Evolutionary conservation across 2,797 vertebrate species (phyloP).

Genomic region (Brachymystax lenok): DNA sequence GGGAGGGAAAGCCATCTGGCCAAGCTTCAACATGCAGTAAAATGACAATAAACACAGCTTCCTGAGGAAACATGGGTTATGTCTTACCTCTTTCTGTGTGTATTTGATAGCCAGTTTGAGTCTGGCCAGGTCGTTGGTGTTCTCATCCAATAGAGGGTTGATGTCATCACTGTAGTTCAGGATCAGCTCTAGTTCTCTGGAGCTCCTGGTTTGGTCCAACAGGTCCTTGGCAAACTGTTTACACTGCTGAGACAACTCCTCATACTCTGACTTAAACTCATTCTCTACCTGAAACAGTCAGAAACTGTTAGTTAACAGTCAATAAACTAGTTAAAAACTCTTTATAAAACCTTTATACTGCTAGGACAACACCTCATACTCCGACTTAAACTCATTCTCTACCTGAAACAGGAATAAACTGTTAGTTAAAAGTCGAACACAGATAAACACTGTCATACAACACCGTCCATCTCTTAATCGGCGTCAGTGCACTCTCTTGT

Average conservation of each 20-base stretch:
- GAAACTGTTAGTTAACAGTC: neutral
- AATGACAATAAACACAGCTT: neutral
- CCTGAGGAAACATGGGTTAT: neutral
- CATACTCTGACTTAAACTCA: conserved; percentile 96
- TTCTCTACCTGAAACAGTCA: conserved; percentile 82
- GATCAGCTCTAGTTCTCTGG: conserved; percentile 92
- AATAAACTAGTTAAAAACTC: conserved; percentile 70
- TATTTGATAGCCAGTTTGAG: conserved; percentile 98
- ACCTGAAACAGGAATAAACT: conserved; percentile 65
- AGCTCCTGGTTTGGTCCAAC: conserved; percentile 96
- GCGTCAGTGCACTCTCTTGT: too few species aligned
- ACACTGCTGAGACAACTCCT: conserved; percentile 88
- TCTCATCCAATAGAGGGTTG: conserved; percentile 87
- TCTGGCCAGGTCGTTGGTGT: conserved; percentile 87
- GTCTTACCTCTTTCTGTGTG: conserved; percentile 91
- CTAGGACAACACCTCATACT: conserved; percentile 91
- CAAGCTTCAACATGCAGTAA: neutral
- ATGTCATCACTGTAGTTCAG: conserved; percentile 94
- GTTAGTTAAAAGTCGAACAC: too few species aligned
- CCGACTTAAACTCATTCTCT: conserved; percentile 94
- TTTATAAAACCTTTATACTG: conserved; percentile 94
- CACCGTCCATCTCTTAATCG: too few species aligned
- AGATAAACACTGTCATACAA: too few species aligned
- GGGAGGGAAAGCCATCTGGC: neutral
- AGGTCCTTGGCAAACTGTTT: conserved; percentile 96